These are phyloP conservation scores for Suricata suricatta DNA, from an alignment of 2,113 vertebrate genomes.

Conservation along the genomic window DNA sequence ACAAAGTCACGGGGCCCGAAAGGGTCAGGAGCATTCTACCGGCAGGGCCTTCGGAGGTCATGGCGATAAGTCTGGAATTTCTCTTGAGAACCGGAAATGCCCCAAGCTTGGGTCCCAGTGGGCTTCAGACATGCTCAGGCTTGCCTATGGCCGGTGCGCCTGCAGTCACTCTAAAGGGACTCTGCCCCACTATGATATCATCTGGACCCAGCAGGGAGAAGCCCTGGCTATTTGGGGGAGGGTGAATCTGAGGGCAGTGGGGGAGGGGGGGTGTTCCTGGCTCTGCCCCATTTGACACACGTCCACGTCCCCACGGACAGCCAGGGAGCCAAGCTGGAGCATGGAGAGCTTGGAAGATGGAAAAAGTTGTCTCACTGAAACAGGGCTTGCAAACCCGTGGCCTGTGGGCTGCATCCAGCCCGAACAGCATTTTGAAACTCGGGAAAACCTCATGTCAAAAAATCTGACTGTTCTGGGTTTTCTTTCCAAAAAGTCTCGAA, in stretches of 20 bases:
- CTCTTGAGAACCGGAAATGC: neutral
- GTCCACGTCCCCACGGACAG: constrained; percentile 28
- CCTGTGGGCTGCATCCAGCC: constrained; percentile 69
- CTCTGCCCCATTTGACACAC: neutral
- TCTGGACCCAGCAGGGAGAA: neutral
- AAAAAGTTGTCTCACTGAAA: constrained; percentile 75
- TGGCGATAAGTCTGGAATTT: neutral
- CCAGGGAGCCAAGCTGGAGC: constrained; percentile 43
- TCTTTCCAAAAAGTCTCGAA: constrained; percentile 9
- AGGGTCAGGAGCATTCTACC: neutral
- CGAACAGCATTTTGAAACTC: constrained; percentile 65
- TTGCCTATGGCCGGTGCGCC: neutral
- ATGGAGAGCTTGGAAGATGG: constrained; percentile 30
- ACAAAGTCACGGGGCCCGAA: neutral
- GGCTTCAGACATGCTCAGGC: neutral
- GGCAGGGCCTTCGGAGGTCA: neutral
- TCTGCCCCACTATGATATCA: neutral
- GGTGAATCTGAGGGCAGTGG: neutral
- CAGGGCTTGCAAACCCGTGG: constrained; percentile 60
- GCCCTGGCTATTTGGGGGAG: neutral
- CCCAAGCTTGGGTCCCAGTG: neutral
- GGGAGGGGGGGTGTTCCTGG: constrained; percentile 13
- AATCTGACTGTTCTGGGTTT: constrained; percentile 48
- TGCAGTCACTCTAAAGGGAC: neutral
- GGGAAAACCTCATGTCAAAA: constrained; percentile 49